Base-by-base conservation (phyloP, 2,797 vertebrate species). In the Botia kubotai region DNA sequence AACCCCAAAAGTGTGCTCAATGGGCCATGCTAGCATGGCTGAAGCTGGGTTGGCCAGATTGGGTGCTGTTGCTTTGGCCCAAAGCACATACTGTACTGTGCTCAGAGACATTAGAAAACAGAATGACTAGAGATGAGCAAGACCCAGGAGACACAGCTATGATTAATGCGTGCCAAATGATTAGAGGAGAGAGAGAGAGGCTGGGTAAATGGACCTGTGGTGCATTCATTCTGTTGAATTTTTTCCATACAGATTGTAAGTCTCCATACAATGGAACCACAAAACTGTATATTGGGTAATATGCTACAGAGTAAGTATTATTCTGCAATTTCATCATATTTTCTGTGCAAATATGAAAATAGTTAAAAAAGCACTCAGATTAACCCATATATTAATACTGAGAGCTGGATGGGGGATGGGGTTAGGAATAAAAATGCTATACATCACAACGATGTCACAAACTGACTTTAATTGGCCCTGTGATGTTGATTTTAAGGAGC, bases 201-300 rank as follows among this genome's bases (percentile, higher is more conserved):
- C 84, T 82, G 89, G 88, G 91, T 90, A 93, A 91, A 94, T 92
- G 89, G 90, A 90, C 87, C 89, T 84, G 85, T 92, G 92, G 90
- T 91, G 88, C 87, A 89, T 93, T 92, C 87, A 87, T 90, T 86
- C 82, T 82, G 86, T 79, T 79, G 83, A 81, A 88, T 83, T 87
- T 89, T 89, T 53, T 89, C 87, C 89, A 89, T 87, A 89, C 83
- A 83, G 86, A 88, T 87, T 87, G 87, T 87, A 69, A 84, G 88
- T 81, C 87, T 90, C 85, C 46, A 87, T 81, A 87, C 29, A 66
- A 33, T 53, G 26, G 6, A 65, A 26, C 3, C 46, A 79, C 39
- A 39, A 29, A 55, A 19, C 58, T 50, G 21, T 71, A 69, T 65
- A 39, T 75, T 39, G 46, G 57, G 36, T 6, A 8, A 43, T 8